Percentiles rank a stretch among this genome's conserved stretches.
These are phyloP conservation scores for Drosophila saltans DNA, from an alignment of 1,140 invertebrate species.

Conservation along the genomic window DNA sequence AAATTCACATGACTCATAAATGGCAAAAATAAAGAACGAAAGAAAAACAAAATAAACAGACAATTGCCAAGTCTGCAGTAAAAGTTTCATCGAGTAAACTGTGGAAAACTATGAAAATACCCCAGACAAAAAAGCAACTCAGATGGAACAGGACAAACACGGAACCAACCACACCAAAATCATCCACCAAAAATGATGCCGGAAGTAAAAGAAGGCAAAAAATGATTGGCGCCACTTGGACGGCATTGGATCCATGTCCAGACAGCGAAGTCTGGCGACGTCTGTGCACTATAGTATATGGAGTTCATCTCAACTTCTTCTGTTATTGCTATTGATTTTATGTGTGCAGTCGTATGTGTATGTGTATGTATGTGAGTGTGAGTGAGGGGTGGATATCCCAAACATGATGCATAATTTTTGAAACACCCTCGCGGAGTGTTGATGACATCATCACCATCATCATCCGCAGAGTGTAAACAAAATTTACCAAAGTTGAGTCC, in stretches of 20 bases:
- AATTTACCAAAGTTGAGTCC: conserved; percentile 30
- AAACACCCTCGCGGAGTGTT: conserved; percentile 29
- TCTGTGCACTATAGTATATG: conserved; percentile 22
- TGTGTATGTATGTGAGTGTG: neutral
- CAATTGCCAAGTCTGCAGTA: conserved; percentile 23
- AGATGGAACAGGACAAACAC: conserved; percentile 26
- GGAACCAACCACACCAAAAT: conserved; percentile 11
- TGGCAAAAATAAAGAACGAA: neutral
- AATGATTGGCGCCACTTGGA: conserved; percentile 45
- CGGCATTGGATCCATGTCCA: conserved; percentile 30
- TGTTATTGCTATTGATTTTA: conserved; percentile 55
- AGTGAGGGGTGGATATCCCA: conserved; percentile 19
- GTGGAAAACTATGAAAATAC: conserved; percentile 31
- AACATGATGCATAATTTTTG: conserved; percentile 49
- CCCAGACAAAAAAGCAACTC: conserved; percentile 17
- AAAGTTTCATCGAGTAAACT: conserved; percentile 29
- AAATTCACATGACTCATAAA: conserved; percentile 17
- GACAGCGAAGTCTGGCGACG: conserved; percentile 23
- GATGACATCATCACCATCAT: conserved; percentile 46
- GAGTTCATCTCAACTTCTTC: conserved; percentile 29
- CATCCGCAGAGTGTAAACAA: conserved; percentile 34
- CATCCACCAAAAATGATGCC: conserved; percentile 23
- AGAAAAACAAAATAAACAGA: conserved; percentile 1
- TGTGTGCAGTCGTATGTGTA: neutral
- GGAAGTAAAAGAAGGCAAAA: conserved; percentile 31